Evolutionary conservation across 1,140 invertebrate genomes (phyloP).

Genomic region (Apis florea): DNA sequence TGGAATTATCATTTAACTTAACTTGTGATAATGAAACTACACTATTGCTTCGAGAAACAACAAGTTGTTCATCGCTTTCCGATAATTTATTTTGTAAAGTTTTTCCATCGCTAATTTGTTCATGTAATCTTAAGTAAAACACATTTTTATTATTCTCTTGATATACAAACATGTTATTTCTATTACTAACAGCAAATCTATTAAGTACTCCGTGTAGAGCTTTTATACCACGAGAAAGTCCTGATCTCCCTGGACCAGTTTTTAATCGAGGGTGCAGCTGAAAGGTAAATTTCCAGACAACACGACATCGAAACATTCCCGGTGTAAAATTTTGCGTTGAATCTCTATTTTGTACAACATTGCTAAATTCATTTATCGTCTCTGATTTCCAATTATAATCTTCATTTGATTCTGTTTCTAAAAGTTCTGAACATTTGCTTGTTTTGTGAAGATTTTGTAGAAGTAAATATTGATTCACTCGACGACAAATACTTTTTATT

Average conservation of each 20-base stretch:
- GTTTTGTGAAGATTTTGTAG: conserved; percentile 87
- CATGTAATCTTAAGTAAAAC: conserved; percentile 84
- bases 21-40: conserved; percentile 75
- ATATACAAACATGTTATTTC: conserved; percentile 91
- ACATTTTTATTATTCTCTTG: conserved; percentile 85
- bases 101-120: conserved; percentile 76
- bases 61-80: conserved; percentile 77
- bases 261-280: conserved; percentile 87
- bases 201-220: conserved; percentile 86
- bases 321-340: conserved; percentile 73
- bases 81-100: conserved; percentile 76
- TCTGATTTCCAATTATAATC: conserved; percentile 77
- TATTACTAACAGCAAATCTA: conserved; percentile 88
- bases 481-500: conserved; percentile 83
- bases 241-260: conserved; percentile 83
- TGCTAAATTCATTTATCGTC: conserved; percentile 46
- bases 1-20: conserved; percentile 67
- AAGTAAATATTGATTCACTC: conserved; percentile 88
- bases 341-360: conserved; percentile 53
- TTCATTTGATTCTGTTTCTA: conserved; percentile 86
- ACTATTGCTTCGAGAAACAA: conserved; percentile 78
- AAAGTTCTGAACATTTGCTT: conserved; percentile 85
- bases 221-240: conserved; percentile 83
- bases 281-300: conserved; percentile 88
- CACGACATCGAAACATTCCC: conserved; percentile 87